Evolutionary conservation across 2,113 vertebrate species (phyloP).

Genomic region (Rallus limicola): DNA sequence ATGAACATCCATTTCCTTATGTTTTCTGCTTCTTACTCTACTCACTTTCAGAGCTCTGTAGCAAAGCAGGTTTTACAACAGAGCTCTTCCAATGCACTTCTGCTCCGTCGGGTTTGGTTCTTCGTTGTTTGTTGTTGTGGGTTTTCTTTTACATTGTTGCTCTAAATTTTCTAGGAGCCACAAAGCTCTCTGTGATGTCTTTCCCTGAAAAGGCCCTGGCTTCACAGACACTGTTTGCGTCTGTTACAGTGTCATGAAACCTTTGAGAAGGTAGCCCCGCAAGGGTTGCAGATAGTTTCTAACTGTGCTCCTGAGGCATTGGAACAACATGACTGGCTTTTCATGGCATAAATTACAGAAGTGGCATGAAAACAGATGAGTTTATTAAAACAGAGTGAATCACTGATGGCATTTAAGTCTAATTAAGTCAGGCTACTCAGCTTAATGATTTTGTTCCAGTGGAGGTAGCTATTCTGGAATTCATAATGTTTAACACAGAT

Average conservation of each 20-base stretch:
- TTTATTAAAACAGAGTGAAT: constrained; percentile 72
- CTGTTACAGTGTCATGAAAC: not conserved
- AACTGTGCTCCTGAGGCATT: not conserved
- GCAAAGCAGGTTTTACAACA: not conserved
- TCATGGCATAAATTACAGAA: constrained; percentile 53
- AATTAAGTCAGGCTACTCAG: constrained; percentile 62
- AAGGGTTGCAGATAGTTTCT: not conserved
- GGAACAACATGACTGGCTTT: not conserved
- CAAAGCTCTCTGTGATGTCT: not conserved
- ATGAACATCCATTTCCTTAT: not conserved
- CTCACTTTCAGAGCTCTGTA: not conserved
- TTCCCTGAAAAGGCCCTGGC: not conserved
- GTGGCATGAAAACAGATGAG: constrained; percentile 65
- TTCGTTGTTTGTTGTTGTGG: not conserved
- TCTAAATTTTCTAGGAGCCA: not conserved
- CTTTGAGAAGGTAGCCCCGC: not conserved
- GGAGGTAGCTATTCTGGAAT: constrained; percentile 49
- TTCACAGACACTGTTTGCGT: not conserved
- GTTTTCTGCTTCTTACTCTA: not conserved
- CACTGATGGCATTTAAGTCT: constrained; percentile 64
- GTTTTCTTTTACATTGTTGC: not conserved
- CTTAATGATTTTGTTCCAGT: constrained; percentile 59
- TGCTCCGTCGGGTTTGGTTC: not conserved
- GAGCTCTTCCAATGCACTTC: not conserved
- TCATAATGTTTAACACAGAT: constrained; percentile 43